These are phyloP conservation scores for Lasioglossum villosulum DNA, from an alignment of 2,888 invertebrate species.

Conservation along the genomic window DNA sequence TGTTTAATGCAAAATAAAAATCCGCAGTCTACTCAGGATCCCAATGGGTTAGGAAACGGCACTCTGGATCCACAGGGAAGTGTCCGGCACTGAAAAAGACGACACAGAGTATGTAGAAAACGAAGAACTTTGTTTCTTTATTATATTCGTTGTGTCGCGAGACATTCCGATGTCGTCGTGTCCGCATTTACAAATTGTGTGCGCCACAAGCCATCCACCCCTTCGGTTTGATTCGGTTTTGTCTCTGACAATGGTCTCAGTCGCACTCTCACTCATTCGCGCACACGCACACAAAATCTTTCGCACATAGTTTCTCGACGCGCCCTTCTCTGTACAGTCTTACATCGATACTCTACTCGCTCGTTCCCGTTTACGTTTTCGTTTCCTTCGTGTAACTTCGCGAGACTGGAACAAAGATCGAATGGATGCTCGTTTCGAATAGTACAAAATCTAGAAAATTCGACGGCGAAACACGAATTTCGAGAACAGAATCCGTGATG, in stretches of 20 bases:
- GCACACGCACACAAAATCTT: not conserved
- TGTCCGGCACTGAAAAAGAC: conserved; percentile 7
- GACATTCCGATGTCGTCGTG: conserved; percentile 61
- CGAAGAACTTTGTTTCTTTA: conserved; percentile 71
- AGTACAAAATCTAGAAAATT: conserved; percentile 49
- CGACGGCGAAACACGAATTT: conserved; percentile 2
- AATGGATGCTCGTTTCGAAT: conserved; percentile 18
- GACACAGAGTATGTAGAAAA: conserved; percentile 62
- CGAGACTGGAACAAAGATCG: conserved; percentile 32
- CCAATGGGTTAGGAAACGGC: not conserved
- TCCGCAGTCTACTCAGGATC: too few relatives aligned
- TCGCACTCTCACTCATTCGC: not conserved
- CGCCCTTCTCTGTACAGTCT: conserved; percentile 59
- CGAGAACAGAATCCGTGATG: not conserved
- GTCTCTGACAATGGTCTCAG: conserved; percentile 10
- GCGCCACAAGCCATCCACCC: conserved; percentile 41
- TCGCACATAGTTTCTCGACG: conserved; percentile 3
- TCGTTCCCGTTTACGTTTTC: not conserved
- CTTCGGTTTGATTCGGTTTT: conserved; percentile 21
- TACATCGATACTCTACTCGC: conserved; percentile 14
- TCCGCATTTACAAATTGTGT: conserved; percentile 57
- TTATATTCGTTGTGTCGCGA: conserved; percentile 74
- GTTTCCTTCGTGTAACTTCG: not conserved
- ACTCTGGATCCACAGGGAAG: not conserved
- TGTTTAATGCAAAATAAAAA: too few relatives aligned